Percentiles rank a stretch among this genome's conserved stretches.
Conservation (phyloP, 1,140 invertebrate genomes). For the Rhynchophorus ferrugineus region DNA sequence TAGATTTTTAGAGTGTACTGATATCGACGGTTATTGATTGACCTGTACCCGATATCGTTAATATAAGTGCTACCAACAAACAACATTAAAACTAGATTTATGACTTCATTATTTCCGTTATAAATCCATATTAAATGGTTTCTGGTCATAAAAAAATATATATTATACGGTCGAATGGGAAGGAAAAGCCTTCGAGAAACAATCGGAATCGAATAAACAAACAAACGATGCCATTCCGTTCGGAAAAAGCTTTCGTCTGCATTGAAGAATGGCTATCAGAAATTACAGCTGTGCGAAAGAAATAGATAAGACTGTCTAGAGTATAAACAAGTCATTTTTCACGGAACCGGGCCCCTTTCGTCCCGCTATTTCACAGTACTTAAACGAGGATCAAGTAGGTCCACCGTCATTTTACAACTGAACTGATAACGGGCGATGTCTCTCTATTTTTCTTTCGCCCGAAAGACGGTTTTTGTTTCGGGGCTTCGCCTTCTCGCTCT, state of each 20-base stretch:
- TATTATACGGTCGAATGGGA: too few species aligned
- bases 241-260: not conserved
- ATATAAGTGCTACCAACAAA: too few species aligned
- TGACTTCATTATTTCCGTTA: too few species aligned
- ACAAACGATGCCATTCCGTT: not conserved
- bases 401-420: conserved; percentile 23
- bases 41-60: too few species aligned
- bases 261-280: conserved; percentile 8
- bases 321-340: conserved; percentile 38
- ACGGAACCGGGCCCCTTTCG: conserved; percentile 24
- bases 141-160: too few species aligned
- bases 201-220: too few species aligned
- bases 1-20: too few species aligned
- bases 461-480: conserved; percentile 14
- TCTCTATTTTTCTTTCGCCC: conserved; percentile 23
- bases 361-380: conserved; percentile 23
- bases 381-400: conserved; percentile 25
- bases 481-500: not conserved
- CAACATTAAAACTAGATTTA: too few species aligned
- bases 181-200: too few species aligned
- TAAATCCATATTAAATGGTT: too few species aligned
- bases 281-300: conserved; percentile 29
- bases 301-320: conserved; percentile 32
- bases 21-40: too few species aligned
- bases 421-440: conserved; percentile 20